Evolutionary conservation across 2,888 invertebrate species (phyloP).

Genomic region (Celastrina argiolus): DNA sequence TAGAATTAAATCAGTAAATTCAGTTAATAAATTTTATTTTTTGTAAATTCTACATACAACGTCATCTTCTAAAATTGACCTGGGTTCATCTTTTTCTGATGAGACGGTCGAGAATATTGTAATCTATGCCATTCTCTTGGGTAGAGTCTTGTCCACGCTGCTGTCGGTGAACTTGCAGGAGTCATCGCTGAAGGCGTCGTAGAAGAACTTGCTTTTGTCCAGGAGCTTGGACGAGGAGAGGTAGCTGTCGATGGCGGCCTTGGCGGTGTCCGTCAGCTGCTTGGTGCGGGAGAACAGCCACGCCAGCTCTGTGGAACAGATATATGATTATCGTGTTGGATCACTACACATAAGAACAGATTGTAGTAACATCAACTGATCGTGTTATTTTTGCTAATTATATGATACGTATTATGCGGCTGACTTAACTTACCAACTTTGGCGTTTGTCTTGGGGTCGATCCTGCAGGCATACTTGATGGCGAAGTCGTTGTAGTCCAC

Average conservation of each 20-base stretch:
- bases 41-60: too few species aligned
- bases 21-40: too few species aligned
- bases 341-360: too few species aligned
- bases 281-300: slow-evolving; percentile 5
- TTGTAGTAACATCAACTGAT: too few species aligned
- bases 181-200: not conserved
- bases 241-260: slow-evolving; percentile 1
- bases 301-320: not conserved
- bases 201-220: slow-evolving; percentile 3
- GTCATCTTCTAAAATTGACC: too few species aligned
- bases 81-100: too few species aligned
- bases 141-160: not conserved
- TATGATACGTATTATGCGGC: too few species aligned
- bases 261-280: not conserved
- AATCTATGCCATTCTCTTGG: slow-evolving; percentile 5
- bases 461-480: not conserved
- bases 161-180: not conserved
- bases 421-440: not conserved
- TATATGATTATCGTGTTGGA: too few species aligned
- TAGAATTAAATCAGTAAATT: too few species aligned
- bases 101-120: too few species aligned
- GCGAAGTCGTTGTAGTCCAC: slow-evolving; percentile 5
- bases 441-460: not conserved
- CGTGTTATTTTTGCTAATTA: too few species aligned
- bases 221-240: not conserved